phyloP scores from a whole-genome alignment of 2,113 vertebrate genomes.

The Acrocephalus arundinaceus region DNA sequence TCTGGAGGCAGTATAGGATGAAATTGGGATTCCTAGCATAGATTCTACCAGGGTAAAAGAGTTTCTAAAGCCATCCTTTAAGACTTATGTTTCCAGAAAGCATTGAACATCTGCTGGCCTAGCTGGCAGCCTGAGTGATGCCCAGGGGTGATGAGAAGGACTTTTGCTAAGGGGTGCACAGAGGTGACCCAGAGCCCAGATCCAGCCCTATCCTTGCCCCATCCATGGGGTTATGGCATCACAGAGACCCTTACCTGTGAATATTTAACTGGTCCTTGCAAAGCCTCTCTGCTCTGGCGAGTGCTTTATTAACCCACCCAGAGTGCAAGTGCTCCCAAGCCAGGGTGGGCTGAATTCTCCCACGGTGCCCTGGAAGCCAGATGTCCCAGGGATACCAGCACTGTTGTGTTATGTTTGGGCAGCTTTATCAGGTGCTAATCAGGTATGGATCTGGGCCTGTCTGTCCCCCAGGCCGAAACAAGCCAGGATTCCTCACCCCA shows the following conservation, averaged over 20 bases:
- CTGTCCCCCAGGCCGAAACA: not conserved
- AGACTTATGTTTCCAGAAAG: not conserved
- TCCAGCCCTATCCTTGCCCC: not conserved
- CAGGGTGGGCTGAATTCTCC: not conserved
- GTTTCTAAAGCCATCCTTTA: not conserved
- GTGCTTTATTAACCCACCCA: not conserved
- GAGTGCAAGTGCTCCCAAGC: not conserved
- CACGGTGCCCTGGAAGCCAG: not conserved
- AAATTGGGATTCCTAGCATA: not conserved
- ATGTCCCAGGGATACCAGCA: not conserved
- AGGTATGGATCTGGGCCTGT: not conserved
- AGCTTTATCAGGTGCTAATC: not conserved
- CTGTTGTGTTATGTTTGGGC: not conserved
- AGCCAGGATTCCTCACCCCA: not conserved
- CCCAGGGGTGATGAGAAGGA: fast-evolving
- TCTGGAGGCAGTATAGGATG: not conserved
- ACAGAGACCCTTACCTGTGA: not conserved
- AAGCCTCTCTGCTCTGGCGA: not conserved
- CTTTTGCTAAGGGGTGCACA: not conserved
- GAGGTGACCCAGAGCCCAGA: not conserved
- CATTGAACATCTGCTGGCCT: not conserved
- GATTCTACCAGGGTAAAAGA: not conserved
- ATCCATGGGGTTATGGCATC: not conserved
- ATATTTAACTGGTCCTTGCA: not conserved
- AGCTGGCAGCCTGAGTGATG: not conserved